phyloP scores from a whole-genome alignment of 2,797 vertebrate genomes.

The Pachyuromys duprasi region DNA sequence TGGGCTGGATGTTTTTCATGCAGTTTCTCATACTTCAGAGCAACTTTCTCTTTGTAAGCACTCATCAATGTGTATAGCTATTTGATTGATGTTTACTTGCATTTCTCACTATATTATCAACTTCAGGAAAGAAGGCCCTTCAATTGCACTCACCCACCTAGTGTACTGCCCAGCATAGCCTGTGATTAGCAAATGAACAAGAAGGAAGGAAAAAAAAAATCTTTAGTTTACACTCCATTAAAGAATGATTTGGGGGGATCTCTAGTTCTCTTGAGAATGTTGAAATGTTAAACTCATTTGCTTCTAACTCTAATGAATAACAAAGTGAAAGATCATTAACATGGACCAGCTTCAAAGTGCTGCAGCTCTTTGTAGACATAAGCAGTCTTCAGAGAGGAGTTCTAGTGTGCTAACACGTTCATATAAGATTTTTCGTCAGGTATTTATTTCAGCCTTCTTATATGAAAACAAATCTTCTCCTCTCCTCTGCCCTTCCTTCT shows the following conservation, averaged over 20 bases:
- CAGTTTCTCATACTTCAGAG: background rate
- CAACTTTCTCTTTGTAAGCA: background rate
- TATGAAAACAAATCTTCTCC: background rate
- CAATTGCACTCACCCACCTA: background rate
- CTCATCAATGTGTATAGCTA: background rate
- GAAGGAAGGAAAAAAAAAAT: background rate
- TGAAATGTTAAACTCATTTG: slow-evolving; percentile 28
- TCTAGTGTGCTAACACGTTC: background rate
- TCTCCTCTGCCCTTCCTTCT: background rate
- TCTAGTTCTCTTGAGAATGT: background rate
- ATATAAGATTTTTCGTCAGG: no score
- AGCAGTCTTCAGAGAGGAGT: background rate
- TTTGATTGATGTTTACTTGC: background rate
- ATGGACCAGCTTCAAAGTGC: background rate
- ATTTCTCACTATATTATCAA: background rate
- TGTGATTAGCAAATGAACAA: background rate
- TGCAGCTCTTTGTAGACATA: background rate
- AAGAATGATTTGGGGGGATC: background rate
- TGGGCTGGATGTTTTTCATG: background rate
- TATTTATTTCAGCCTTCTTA: background rate
- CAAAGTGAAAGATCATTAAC: background rate
- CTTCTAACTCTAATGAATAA: background rate
- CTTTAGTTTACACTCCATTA: background rate
- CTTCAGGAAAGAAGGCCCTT: background rate
- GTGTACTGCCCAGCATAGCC: background rate